Percentiles rank a stretch among this genome's conserved stretches.
Evolutionary conservation across 2,888 invertebrate genomes (phyloP).

Genomic region (Nasonia oneida): DNA sequence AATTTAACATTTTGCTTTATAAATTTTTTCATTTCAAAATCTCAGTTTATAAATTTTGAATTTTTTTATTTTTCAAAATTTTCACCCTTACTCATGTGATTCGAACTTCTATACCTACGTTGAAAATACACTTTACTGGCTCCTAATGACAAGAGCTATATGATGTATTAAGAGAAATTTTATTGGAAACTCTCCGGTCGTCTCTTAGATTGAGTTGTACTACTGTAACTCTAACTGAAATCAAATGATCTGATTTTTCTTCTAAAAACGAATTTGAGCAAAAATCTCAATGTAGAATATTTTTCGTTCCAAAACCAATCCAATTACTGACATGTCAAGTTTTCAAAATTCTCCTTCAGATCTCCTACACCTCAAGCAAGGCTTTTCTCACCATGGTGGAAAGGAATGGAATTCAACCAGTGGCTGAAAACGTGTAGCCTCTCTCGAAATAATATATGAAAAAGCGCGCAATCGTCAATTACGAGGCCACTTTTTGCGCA

Average conservation of each 20-base stretch:
- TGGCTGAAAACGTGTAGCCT: constrained; percentile 3
- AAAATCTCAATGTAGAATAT: too few species aligned
- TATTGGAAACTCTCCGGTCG: not conserved
- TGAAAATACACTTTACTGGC: not conserved
- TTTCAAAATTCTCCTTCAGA: too few species aligned
- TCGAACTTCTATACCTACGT: not conserved
- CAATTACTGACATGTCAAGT: too few species aligned
- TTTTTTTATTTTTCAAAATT: too few species aligned
- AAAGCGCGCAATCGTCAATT: constrained; percentile 19
- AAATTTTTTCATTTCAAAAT: too few species aligned
- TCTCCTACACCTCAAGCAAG: too few species aligned
- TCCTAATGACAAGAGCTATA: not conserved
- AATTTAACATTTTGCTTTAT: too few species aligned
- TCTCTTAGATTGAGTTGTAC: not conserved
- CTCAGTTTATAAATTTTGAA: too few species aligned
- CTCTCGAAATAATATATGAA: not conserved
- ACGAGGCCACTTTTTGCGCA: not conserved
- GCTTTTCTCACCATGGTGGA: not conserved
- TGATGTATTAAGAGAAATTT: not conserved
- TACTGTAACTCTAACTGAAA: not conserved
- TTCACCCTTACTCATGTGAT: too few species aligned
- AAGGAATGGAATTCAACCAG: constrained; percentile 9
- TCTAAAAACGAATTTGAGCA: too few species aligned
- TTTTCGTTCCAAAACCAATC: too few species aligned
- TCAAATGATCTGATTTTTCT: too few species aligned